A percentile compares a stretch with the other conserved stretches of the same genome.
phyloP scores from a whole-genome alignment of 2,113 vertebrate genomes.

The Ahaetulla prasina region DNA sequence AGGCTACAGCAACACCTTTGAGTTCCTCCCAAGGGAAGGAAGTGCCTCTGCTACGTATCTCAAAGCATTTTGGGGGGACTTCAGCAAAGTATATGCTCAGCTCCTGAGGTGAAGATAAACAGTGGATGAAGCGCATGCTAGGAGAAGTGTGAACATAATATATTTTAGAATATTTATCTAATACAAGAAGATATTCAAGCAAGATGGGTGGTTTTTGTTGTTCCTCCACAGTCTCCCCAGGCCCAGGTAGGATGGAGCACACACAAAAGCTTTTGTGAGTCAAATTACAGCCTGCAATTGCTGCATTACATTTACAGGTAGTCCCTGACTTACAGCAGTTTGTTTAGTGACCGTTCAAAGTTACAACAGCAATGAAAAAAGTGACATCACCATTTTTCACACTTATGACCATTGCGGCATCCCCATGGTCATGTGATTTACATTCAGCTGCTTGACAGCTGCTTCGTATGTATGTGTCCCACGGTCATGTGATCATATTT shows the following conservation, averaged over 20 bases:
- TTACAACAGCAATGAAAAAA: background rate
- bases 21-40: constrained; percentile 29
- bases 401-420: background rate
- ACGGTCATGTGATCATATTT: background rate
- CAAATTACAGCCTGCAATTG: background rate
- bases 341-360: background rate
- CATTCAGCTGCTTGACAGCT: background rate
- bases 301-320: background rate
- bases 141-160: fast-evolving
- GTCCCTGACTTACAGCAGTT: background rate
- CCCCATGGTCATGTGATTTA: background rate
- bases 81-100: background rate
- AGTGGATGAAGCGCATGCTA: background rate
- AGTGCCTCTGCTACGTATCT: constrained; percentile 20
- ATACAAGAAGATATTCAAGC: constrained; percentile 16
- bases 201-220: background rate
- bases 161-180: background rate
- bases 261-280: background rate
- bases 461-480: background rate
- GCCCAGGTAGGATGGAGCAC: background rate
- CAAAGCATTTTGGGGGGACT: background rate
- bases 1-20: constrained; percentile 23
- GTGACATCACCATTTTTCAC: background rate
- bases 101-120: background rate
- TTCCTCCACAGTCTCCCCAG: background rate